These are phyloP conservation scores for Eurytoma californica DNA, from an alignment of 2,888 invertebrate species.

Conservation along the genomic window DNA sequence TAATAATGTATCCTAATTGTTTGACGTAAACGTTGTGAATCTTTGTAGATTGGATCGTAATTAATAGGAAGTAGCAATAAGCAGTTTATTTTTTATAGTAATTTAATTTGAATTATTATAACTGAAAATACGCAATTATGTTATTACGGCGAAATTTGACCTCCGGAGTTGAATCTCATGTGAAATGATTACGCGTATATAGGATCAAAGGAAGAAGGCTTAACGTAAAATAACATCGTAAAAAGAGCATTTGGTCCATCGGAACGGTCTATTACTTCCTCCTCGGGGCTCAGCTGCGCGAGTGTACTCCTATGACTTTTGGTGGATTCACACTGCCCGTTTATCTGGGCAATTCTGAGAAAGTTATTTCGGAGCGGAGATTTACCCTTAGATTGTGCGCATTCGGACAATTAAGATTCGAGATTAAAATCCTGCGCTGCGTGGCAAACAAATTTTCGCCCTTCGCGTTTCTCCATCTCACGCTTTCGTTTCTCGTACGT, in stretches of 20 bases:
- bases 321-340: neutral
- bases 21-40: too few species aligned
- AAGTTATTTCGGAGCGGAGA: slow-evolving; percentile 65
- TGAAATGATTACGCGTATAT: too few species aligned
- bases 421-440: slow-evolving; percentile 50
- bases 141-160: too few species aligned
- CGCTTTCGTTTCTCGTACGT: slow-evolving; percentile 2
- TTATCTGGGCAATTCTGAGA: slow-evolving; percentile 51
- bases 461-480: slow-evolving; percentile 11
- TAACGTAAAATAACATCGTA: slow-evolving; percentile 12
- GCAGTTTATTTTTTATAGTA: too few species aligned
- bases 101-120: too few species aligned
- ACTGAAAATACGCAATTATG: too few species aligned
- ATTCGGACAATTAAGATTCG: slow-evolving; percentile 54
- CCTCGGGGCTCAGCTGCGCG: neutral
- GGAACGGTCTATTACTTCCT: slow-evolving; percentile 24
- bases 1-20: too few species aligned
- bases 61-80: too few species aligned
- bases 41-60: too few species aligned
- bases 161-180: too few species aligned
- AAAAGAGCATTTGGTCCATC: slow-evolving; percentile 27
- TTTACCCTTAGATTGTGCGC: slow-evolving; percentile 58
- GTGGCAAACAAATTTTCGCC: slow-evolving; percentile 27
- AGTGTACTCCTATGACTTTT: neutral
- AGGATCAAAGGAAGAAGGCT: neutral